phyloP scores from a whole-genome alignment of 1,140 invertebrate genomes.

The Temnothorax longispinosus region DNA sequence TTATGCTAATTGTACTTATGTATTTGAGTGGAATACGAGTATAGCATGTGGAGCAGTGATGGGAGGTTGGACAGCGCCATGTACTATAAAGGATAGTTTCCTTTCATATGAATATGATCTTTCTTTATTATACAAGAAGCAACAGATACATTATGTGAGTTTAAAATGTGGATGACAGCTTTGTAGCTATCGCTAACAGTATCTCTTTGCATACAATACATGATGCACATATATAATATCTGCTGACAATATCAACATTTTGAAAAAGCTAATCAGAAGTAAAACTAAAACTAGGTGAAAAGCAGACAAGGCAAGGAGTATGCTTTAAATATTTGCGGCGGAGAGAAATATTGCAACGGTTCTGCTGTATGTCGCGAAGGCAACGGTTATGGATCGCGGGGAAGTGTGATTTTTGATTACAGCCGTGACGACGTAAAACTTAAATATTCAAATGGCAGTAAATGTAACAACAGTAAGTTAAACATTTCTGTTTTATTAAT shows the following conservation, averaged over 20 bases:
- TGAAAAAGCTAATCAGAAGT: neutral
- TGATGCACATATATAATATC: neutral
- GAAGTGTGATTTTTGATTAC: conserved; percentile 76
- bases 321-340: conserved; percentile 75
- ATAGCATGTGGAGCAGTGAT: conserved; percentile 79
- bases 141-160: conserved; percentile 73
- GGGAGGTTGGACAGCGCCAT: conserved; percentile 72
- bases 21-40: conserved; percentile 85
- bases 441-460: conserved; percentile 73
- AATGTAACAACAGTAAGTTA: conserved; percentile 76
- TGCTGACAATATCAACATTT: neutral
- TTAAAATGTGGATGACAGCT: neutral
- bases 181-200: neutral
- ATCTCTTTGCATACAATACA: neutral
- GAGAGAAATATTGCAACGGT: conserved; percentile 72
- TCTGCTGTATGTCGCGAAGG: conserved; percentile 73
- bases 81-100: conserved; percentile 71
- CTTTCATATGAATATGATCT: conserved; percentile 73
- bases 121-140: conserved; percentile 61
- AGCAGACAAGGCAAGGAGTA: conserved; percentile 66
- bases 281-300: conserved; percentile 63
- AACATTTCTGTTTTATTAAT: conserved; percentile 35
- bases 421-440: conserved; percentile 73
- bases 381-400: conserved; percentile 73
- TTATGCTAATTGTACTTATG: conserved; percentile 83